Evolutionary conservation across 2,888 invertebrate genomes (phyloP), one percentile per base, ranked within the genome.

Genomic region (Cryptus armator): DNA sequence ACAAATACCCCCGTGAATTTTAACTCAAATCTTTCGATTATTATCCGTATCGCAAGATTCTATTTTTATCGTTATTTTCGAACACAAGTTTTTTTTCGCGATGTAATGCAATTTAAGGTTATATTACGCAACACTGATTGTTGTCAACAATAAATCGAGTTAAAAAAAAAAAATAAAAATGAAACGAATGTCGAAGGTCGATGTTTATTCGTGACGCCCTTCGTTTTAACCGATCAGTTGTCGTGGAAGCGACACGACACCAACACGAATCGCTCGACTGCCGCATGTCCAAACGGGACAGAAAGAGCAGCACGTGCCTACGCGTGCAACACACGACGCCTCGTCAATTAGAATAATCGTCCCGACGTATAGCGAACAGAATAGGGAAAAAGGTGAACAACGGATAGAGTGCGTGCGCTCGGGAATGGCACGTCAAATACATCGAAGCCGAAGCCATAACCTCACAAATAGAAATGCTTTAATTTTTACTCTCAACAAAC

Each of bases 261-360:
- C 29, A 32, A 29, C 59, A 62, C 59, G 59, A 62, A 62, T 62
- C 59, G 59, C 32, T 62, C 32, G 29, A 62, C 59, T 24, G 59
- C 59, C 29, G 59, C 29, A 62, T n/a, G 59, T 62, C 59, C 32
- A 32, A 37, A 62, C 59, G 19, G 10, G 72, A 71, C 72, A 53
- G 59, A 81, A 77, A 67, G 70, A 75, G 80, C 12, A 71, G 87
- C 87, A 87, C 86, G 86, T 86, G 86, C 83, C 67, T 70, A 71
- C 86, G 87, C 86, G 87, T 86, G 86, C 81, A 78, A 48, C 81
- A 14, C 24, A 79, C 82, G 67, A 81, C 84, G 87, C 87, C 87
- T 87, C 82, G 82, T 86, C 87, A 82, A 87, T 87, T 87, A 87
- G 64, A 64, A 62, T 75, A 29, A 19, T 24, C 29, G 74, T 12